phyloP scores from a whole-genome alignment of 2,888 invertebrate species.

The Caenorhabditis drosophilae region DNA sequence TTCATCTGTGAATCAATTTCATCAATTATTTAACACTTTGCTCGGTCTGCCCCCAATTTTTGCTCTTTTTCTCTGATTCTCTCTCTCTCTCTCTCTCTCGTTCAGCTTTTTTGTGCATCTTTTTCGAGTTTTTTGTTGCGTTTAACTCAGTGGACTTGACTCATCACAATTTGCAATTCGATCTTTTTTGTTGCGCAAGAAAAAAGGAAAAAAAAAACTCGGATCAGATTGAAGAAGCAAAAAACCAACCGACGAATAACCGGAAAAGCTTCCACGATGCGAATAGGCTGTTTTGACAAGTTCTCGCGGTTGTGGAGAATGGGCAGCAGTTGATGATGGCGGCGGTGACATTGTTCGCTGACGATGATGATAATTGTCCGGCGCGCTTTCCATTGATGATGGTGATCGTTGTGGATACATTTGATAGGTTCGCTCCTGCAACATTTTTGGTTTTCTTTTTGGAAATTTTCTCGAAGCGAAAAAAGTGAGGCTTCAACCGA shows the following conservation, averaged over 20 bases:
- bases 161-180: no score
- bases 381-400: slow-evolving; percentile 55
- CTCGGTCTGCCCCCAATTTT: no score
- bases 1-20: no score
- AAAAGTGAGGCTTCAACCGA: no score
- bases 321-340: slow-evolving; percentile 14
- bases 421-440: slow-evolving; percentile 54
- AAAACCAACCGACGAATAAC: slow-evolving; percentile 8
- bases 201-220: no score
- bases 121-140: no score
- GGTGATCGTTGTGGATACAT: slow-evolving; percentile 61
- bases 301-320: slow-evolving; percentile 34
- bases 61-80: no score
- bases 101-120: no score
- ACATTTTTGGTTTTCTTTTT: not conserved
- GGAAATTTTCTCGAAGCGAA: not conserved
- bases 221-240: not conserved
- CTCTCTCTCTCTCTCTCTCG: no score
- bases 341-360: slow-evolving; percentile 29
- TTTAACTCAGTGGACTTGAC: no score
- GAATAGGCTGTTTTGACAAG: slow-evolving; percentile 30
- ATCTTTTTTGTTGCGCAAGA: no score
- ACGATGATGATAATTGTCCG: slow-evolving; percentile 39
- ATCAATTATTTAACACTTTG: no score
- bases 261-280: slow-evolving; percentile 27